Evolutionary conservation across 2,888 invertebrate genomes (phyloP).

Genomic region (Cryptophagus acutangulus): DNA sequence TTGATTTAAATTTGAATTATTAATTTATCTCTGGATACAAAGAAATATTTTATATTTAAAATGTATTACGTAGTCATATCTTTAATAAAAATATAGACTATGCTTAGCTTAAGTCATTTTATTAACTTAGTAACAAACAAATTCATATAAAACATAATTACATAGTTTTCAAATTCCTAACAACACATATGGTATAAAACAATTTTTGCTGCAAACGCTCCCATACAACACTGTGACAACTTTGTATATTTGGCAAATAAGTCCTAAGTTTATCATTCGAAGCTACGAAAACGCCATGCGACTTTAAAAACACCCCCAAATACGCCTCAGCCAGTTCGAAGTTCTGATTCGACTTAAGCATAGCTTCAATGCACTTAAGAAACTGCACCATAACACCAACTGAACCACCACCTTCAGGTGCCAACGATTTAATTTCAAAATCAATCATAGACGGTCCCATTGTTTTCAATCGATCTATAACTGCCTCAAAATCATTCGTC

Average conservation of each 20-base stretch:
- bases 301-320: slow-evolving; percentile 80
- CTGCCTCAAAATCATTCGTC: slow-evolving; percentile 52
- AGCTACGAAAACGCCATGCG: slow-evolving; percentile 61
- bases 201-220: slow-evolving; percentile 61
- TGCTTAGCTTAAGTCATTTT: too few relatives aligned
- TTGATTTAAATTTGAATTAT: too few relatives aligned
- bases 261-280: slow-evolving; percentile 53
- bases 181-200: slow-evolving; percentile 70
- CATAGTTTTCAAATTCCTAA: slow-evolving; percentile 66
- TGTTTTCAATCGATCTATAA: slow-evolving; percentile 60
- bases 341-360: slow-evolving; percentile 70
- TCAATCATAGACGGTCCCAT: slow-evolving; percentile 82
- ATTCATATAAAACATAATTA: slow-evolving; percentile 1
- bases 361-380: slow-evolving; percentile 64
- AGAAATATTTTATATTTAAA: too few relatives aligned
- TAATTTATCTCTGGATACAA: too few relatives aligned
- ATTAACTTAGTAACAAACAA: too few relatives aligned
- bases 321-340: slow-evolving; percentile 91
- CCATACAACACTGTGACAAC: slow-evolving; percentile 61
- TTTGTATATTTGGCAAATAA: slow-evolving; percentile 55
- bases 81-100: too few relatives aligned
- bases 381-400: slow-evolving; percentile 70
- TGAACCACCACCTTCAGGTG: slow-evolving; percentile 73
- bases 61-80: too few relatives aligned
- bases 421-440: slow-evolving; percentile 76